A percentile compares a stretch with the other conserved stretches of the same genome.
These are phyloP conservation scores for Parauchenoglanis punctatus DNA, from an alignment of 2,797 vertebrate genomes.

Conservation along the genomic window DNA sequence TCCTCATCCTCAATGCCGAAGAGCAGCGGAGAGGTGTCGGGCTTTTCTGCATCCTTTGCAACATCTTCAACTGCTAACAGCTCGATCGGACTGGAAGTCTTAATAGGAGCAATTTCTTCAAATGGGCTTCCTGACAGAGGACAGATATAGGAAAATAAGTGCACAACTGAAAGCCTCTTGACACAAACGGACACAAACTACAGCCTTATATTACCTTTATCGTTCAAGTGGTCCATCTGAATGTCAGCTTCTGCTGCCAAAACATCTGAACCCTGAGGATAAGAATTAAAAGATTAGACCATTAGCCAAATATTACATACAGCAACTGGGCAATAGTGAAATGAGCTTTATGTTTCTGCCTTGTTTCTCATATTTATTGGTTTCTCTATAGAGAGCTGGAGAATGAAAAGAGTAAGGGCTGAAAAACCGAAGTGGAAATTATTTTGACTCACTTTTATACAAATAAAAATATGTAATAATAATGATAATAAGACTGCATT, in stretches of 20 bases:
- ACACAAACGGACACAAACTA: background rate
- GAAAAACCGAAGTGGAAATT: background rate
- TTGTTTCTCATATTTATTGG: background rate
- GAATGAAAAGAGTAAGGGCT: no score
- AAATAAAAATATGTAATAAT: background rate
- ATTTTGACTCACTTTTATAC: background rate
- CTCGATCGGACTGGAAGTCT: constrained; percentile 26
- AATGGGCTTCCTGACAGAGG: constrained; percentile 2
- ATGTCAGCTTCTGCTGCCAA: constrained; percentile 29
- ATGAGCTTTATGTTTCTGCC: background rate
- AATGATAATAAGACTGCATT: background rate
- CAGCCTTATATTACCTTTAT: constrained; percentile 41
- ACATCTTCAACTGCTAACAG: background rate
- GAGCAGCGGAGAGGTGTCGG: constrained; percentile 8
- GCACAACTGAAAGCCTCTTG: background rate
- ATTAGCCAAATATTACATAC: background rate
- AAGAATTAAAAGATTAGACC: constrained; percentile 13
- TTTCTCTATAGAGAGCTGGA: background rate
- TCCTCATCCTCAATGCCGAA: constrained; percentile 19
- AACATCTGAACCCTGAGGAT: constrained; percentile 35
- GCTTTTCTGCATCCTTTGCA: background rate
- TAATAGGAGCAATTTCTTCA: constrained; percentile 28
- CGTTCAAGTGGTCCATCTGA: constrained; percentile 23
- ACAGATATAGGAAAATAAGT: background rate
- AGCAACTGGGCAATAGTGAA: background rate